phyloP scores from a whole-genome alignment of 2,888 invertebrate genomes.

The Seladonia tumulorum region DNA sequence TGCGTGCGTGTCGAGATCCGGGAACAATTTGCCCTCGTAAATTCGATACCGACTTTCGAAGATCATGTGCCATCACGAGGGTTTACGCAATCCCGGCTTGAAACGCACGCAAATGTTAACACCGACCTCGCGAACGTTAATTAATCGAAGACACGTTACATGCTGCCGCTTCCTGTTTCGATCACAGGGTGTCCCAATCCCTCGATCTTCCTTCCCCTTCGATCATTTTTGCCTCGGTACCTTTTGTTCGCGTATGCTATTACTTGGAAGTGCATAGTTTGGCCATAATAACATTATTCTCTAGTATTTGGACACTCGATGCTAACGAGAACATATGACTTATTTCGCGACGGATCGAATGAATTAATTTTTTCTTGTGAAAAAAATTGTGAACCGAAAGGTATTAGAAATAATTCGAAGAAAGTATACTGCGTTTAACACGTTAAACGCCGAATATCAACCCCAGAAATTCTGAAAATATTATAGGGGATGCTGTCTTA shows the following conservation, averaged over 20 bases:
- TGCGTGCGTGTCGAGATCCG: not conserved
- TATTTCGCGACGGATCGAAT: no score
- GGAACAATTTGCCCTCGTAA: constrained; percentile 10
- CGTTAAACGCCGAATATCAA: no score
- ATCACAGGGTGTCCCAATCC: not conserved
- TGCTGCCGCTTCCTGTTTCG: not conserved
- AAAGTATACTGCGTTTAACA: no score
- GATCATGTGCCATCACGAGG: not conserved
- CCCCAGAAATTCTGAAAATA: no score
- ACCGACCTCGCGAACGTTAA: constrained; percentile 19
- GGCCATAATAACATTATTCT: not conserved
- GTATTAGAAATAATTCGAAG: no score
- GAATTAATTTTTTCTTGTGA: no score
- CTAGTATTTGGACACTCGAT: not conserved
- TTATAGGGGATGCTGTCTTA: no score
- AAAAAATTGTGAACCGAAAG: no score
- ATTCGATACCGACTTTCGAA: constrained; percentile 11
- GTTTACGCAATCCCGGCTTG: not conserved
- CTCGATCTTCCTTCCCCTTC: not conserved
- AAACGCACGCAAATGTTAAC: constrained; percentile 14
- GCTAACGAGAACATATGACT: no score
- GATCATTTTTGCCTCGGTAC: not conserved
- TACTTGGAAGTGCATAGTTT: not conserved
- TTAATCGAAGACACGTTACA: constrained; percentile 34
- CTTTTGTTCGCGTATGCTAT: not conserved